Evolutionary conservation across 2,113 vertebrate species (phyloP).

Genomic region (Pseudonaja textilis): DNA sequence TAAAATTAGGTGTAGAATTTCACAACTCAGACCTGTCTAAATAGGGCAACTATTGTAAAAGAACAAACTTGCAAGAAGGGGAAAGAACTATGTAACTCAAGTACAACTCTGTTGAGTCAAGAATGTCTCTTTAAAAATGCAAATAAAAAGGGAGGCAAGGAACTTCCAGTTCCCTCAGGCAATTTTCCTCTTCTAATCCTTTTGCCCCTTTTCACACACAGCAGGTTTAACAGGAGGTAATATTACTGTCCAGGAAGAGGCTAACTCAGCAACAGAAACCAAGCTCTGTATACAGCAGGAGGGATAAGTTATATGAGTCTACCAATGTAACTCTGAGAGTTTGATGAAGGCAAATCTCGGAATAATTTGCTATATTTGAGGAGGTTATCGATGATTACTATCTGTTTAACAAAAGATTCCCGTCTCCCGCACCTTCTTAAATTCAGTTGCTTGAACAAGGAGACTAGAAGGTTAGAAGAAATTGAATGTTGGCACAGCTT

Average conservation of each 20-base stretch:
- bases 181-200: background rate
- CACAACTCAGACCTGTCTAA: background rate
- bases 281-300: background rate
- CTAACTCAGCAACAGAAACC: background rate
- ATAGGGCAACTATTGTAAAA: background rate
- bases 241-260: background rate
- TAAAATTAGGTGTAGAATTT: background rate
- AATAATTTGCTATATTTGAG: background rate
- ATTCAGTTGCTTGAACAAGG: background rate
- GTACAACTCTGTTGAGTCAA: background rate
- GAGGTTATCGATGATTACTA: background rate
- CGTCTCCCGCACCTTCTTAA: background rate
- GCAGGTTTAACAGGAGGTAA: background rate
- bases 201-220: background rate
- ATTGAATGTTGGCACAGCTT: background rate
- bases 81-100: background rate
- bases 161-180: too few species aligned
- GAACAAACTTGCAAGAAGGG: background rate
- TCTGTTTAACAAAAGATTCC: background rate
- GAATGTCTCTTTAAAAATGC: background rate
- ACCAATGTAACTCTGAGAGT: background rate
- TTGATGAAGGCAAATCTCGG: background rate
- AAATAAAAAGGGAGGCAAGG: background rate
- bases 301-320: background rate
- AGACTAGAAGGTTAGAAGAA: background rate